Conservation (phyloP, 1,140 invertebrate genomes). For the Drosophila kohkoa region DNA sequence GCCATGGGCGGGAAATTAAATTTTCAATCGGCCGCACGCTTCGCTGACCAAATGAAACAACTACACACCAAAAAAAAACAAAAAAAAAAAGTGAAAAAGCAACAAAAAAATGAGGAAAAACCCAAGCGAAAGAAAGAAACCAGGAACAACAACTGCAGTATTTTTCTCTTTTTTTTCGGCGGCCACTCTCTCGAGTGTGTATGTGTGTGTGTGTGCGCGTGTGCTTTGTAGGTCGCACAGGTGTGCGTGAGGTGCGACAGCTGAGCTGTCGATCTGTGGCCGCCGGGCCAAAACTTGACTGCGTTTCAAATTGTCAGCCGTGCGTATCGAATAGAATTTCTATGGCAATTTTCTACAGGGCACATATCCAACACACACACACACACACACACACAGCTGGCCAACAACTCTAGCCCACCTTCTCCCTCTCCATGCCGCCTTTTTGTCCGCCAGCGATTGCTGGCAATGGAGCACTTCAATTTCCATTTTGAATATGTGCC, state of each 20-base stretch:
- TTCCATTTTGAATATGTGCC: neutral
- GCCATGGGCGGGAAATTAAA: slow-evolving; percentile 79
- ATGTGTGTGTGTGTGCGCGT: neutral
- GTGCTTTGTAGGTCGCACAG: slow-evolving; percentile 1
- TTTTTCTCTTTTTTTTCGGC: neutral
- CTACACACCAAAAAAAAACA: neutral
- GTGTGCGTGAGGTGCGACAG: slow-evolving; percentile 19
- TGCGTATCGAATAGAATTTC: slow-evolving; percentile 26
- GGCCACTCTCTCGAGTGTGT: neutral
- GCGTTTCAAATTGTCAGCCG: slow-evolving; percentile 25
- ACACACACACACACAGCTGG: too few species aligned
- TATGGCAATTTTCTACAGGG: slow-evolving; percentile 13
- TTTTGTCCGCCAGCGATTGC: neutral
- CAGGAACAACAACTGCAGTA: neutral
- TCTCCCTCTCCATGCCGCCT: neutral
- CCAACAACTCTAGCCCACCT: neutral
- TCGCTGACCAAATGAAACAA: slow-evolving; percentile 67
- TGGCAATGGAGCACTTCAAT: neutral
- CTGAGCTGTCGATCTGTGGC: slow-evolving; percentile 48
- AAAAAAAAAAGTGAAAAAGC: neutral
- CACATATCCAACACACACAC: neutral
- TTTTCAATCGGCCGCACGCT: slow-evolving; percentile 77
- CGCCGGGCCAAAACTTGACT: slow-evolving; percentile 20
- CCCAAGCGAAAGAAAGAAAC: neutral
- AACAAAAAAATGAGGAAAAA: neutral